These are phyloP conservation scores for Pediacus dermestoides DNA, from an alignment of 2,888 invertebrate genomes.

Conservation along the genomic window DNA sequence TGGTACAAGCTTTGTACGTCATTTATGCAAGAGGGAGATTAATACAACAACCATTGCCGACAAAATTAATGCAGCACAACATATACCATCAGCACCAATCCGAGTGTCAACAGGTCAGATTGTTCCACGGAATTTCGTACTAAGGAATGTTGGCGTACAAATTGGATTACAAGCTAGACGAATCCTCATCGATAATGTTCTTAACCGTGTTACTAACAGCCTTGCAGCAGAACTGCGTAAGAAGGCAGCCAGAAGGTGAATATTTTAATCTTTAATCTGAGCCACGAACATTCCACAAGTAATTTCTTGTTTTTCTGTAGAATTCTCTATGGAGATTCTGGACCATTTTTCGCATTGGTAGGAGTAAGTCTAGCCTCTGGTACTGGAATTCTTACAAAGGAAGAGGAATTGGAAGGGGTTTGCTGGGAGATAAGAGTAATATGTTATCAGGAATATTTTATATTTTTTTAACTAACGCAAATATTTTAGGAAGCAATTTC, in stretches of 20 bases:
- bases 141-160: slow-evolving; percentile 52
- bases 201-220: slow-evolving; percentile 65
- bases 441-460: slow-evolving; percentile 30
- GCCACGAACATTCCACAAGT: background rate
- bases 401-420: slow-evolving; percentile 73
- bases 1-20: slow-evolving; percentile 57
- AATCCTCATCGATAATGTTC: slow-evolving; percentile 66
- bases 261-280: no score
- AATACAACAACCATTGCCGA: slow-evolving; percentile 49
- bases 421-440: slow-evolving; percentile 77
- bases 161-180: slow-evolving; percentile 62
- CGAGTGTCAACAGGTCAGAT: slow-evolving; percentile 27
- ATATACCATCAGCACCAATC: slow-evolving; percentile 23
- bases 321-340: slow-evolving; percentile 65
- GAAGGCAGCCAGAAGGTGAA: slow-evolving; percentile 58
- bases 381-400: slow-evolving; percentile 68
- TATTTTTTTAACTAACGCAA: slow-evolving; percentile 6
- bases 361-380: slow-evolving; percentile 72
- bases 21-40: slow-evolving; percentile 53
- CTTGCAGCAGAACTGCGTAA: slow-evolving; percentile 61
- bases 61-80: slow-evolving; percentile 39
- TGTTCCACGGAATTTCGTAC: slow-evolving; percentile 38
- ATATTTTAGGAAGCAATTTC: slow-evolving; percentile 56
- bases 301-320: slow-evolving; percentile 32
- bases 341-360: slow-evolving; percentile 70